Evolutionary conservation across 2,113 vertebrate genomes (phyloP), one percentile per base, ranked within the genome.

Genomic region (Myanophis thanlyinensis): DNA sequence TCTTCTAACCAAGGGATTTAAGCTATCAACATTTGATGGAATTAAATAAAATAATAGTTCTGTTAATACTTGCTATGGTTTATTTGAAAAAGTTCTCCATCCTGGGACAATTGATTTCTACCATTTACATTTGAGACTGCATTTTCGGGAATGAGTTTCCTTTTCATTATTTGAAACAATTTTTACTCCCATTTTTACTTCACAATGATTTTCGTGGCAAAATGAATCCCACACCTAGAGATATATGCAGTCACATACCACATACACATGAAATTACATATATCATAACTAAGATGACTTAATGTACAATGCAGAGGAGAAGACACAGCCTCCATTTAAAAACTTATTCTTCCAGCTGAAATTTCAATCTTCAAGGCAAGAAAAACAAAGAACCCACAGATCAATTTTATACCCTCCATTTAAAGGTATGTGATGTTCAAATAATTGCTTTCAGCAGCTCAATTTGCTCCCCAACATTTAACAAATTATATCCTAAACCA

Each of bases 51-150:
- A 13, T n/a, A n/a, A n/a, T 85, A 13, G 22, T 27, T n/a, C 13
- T 52, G 51, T 27, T 53, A 44, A 30, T 85, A 91, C 95, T 97
- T 93, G 90, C 96, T 95, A 93, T 91, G 18, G 89, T 51, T 0
- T 94, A 85, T 96, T 96, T 93, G 92, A 44, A 9, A 89, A 96
- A 95, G 86, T 22, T 51, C n/a, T 93, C 62, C 87, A 73, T n/a
- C 0, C 0, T 84, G 88, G 91, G 93, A 95, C 87, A 90, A 93
- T 52, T 93, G 94, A 88, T 94, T 93, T 90, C 90, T 93, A 93
- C 94, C 95, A 91, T 84, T 52, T 92, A 3, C 8, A 22, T 1
- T 9, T 54, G 93, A 84, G 93, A 86, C 84, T 93, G 40, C 0
- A 23, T 89, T 54, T 73, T 40, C 80, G 23, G 27, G 46, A 96